These are phyloP conservation scores for Mus caroli DNA, from an alignment of 2,797 vertebrate species.

Conservation along the genomic window DNA sequence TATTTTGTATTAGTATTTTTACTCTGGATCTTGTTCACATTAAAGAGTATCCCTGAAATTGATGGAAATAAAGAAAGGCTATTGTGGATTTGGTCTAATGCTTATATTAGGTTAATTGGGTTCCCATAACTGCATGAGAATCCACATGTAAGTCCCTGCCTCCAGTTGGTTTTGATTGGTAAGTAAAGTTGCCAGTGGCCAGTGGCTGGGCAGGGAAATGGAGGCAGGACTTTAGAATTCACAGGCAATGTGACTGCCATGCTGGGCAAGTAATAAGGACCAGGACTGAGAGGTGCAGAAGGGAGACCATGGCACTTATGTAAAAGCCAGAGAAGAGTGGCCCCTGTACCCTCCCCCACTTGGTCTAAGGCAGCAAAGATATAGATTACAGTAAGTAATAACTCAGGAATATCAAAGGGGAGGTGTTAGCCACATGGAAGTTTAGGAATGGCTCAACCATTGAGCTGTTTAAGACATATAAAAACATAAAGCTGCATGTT, in stretches of 20 bases:
- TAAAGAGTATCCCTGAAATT: not conserved
- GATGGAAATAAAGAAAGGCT: not conserved
- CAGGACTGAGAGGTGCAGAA: not conserved
- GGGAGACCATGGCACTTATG: not conserved
- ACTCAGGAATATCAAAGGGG: not conserved
- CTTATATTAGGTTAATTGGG: not conserved
- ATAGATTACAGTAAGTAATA: not conserved
- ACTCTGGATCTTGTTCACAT: not conserved
- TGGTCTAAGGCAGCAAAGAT: not conserved
- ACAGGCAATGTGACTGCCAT: not conserved
- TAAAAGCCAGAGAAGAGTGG: not conserved
- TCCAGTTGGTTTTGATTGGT: not conserved
- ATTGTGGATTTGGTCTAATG: not conserved
- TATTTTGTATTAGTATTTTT: not conserved
- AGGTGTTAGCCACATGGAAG: not conserved
- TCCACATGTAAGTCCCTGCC: not conserved
- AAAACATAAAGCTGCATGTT: not conserved
- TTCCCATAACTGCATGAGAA: not conserved
- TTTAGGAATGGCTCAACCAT: not conserved
- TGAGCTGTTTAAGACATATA: not conserved
- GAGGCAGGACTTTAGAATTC: not conserved
- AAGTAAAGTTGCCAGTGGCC: not conserved
- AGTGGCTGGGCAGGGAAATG: not conserved
- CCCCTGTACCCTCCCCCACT: too few relatives aligned
- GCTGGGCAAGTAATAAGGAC: not conserved